Evolutionary conservation across 2,113 vertebrate species (phyloP), one percentile per base, ranked within the genome.

Genomic region (Malaclemys terrapin): DNA sequence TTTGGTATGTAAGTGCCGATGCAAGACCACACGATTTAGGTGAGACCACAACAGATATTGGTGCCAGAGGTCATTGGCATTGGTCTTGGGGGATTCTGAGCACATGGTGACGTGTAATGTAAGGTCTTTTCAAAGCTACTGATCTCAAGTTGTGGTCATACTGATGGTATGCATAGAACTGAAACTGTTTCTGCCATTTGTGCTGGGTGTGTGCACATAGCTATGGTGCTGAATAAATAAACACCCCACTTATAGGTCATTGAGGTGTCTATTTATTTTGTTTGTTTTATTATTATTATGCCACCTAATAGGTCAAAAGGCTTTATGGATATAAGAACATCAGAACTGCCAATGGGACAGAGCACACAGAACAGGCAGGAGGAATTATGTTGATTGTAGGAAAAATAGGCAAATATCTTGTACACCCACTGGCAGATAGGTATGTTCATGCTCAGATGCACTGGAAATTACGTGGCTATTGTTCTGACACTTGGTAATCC

Each of bases 231-330:
- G 49, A 85, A 75, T 92, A 85, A 89, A 83, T 78, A 2, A 0
- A 31, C 50, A 81, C 14, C 78, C n/a, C 86, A 85, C 10, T 53
- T 53, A 56, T 27, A 10, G 29, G 13, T n/a, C 65, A 57, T 10
- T 27, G 13, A 57, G 80, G 29, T 35, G 14, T 65, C 12, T 14
- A 35, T 35, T 16, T 54, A 82, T 80, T 90, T 90, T 59, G 45
- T 57, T 65, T 90, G 75, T 45, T 90, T 87, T 89, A 45, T 65
- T 96, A 69, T 35, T 95, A 69, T 35, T 35, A n/a, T 69, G 31
- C 62, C 35, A 69, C 12, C 62, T 69, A 69, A 80, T 24, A 57
- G 56, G 10, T 5, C 56, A 57, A 57, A 57, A 25, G 56, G 8
- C 25, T 57, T 57, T 57, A 57, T 57, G 56, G 4, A 27, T 11